Evolutionary conservation across 2,113 vertebrate genomes (phyloP).

Genomic region (Cheirogaleus medius): DNA sequence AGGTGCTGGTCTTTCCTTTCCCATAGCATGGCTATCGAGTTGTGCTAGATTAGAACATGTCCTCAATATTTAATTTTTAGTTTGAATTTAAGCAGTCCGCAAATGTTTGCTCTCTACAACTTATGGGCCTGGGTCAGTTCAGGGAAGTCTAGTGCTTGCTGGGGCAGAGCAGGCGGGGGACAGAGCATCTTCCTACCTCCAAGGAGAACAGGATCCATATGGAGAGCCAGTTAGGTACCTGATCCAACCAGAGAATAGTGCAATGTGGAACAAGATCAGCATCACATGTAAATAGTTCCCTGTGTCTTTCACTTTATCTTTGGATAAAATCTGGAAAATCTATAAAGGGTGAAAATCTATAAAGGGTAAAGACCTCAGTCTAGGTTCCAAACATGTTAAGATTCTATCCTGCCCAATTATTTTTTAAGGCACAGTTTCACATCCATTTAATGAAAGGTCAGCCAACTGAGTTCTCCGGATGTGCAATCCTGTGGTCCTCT

Average conservation of each 20-base stretch:
- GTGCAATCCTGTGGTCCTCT: neutral
- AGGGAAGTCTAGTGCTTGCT: neutral
- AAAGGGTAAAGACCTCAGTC: neutral
- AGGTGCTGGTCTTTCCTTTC: neutral
- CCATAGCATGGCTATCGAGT: fast-evolving
- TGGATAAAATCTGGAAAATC: conserved; percentile 1
- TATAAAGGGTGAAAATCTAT: neutral
- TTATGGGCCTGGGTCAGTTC: neutral
- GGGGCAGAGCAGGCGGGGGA: too few relatives aligned
- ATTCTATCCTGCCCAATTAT: neutral
- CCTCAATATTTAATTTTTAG: neutral
- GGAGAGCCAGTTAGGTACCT: fast-evolving
- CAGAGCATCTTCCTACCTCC: neutral
- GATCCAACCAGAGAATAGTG: neutral
- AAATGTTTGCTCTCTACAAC: neutral
- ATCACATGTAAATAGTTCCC: neutral
- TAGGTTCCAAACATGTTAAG: neutral
- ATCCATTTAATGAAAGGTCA: neutral
- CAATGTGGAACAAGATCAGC: fast-evolving
- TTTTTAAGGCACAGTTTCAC: neutral
- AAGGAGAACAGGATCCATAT: neutral
- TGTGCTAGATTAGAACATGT: too few relatives aligned
- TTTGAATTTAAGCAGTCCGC: neutral
- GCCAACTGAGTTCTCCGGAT: neutral
- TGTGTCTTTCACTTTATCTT: neutral